Evolutionary conservation across 2,888 invertebrate genomes (phyloP), one percentile per base, ranked within the genome.

Genomic region (Ormyrus labotus): DNA sequence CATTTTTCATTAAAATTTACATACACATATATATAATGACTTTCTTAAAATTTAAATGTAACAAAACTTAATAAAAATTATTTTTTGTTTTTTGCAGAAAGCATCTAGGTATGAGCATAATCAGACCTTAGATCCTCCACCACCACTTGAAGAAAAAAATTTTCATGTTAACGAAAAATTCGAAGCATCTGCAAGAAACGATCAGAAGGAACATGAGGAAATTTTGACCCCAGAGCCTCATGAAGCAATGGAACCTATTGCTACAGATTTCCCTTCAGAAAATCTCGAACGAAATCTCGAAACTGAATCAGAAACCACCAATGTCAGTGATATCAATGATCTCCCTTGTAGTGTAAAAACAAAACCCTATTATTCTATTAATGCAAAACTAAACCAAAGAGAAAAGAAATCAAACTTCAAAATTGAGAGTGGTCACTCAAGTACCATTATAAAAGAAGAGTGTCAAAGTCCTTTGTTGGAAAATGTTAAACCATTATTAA

Each of bases 291-390:
- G 80, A 81, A 77, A 85, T 57, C 72, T 84, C 10, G 89, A 89
- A 71, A 88, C 87, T 50, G 89, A 90, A 71, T 85, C 88, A 8
- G 87, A 86, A 9, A 87, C 87, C 50, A 90, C 89, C 64, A 86
- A 86, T 63, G 85, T 86, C 57, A 88, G 85, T 75, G 86, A 86
- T 47, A 72, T 84, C 10, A 85, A 85, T 45, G 84, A 85, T 61
- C 87, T 88, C 73, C 85, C 90, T 2, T 90, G 88, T 80, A 89
- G 89, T 69, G 90, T 90, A n/a, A 90, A 90, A 81, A 90, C 90
- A 7, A 90, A 90, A 57, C 90, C 90, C 2, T 90, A 90, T 77
- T 90, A 90, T 78, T 90, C 90, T 10, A 90, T 90, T 85, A 90
- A 90, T 60, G 90, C 90, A 0, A 90, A 90, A 68, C 80, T 90